Evolutionary conservation across 1,140 invertebrate genomes (phyloP).

Genomic region (Apocrypta bakeri): DNA sequence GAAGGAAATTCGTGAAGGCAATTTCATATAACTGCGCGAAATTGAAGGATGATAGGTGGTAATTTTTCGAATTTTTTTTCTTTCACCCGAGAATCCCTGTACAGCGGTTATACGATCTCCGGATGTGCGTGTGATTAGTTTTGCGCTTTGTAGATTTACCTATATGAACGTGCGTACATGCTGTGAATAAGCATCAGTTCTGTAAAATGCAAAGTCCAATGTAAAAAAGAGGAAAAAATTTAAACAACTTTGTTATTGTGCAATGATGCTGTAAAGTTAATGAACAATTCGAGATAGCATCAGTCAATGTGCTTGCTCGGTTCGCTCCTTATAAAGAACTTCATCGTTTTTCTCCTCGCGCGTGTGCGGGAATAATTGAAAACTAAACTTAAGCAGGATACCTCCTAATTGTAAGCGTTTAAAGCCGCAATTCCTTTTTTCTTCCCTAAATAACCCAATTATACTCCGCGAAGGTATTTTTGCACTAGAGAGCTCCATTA

Average conservation of each 20-base stretch:
- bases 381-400: conserved; percentile 19
- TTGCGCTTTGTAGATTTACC: too few relatives aligned
- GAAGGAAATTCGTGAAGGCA: conserved; percentile 14
- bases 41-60: neutral
- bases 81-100: neutral
- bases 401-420: conserved; percentile 2
- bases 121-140: too few relatives aligned
- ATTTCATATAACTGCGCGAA: conserved; percentile 29
- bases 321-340: too few relatives aligned
- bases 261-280: too few relatives aligned
- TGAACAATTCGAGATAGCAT: too few relatives aligned
- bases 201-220: too few relatives aligned
- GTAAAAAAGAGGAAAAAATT: too few relatives aligned
- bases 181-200: too few relatives aligned
- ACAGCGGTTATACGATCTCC: neutral
- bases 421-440: conserved; percentile 16
- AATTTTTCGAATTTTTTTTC: neutral
- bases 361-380: neutral
- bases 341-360: too few relatives aligned
- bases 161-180: too few relatives aligned
- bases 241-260: too few relatives aligned
- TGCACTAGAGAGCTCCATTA: conserved; percentile 4
- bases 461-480: conserved; percentile 3
- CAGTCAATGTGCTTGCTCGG: too few relatives aligned
- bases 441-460: conserved; percentile 34